A percentile compares a stretch with the other conserved stretches of the same genome.
phyloP scores from a whole-genome alignment of 2,797 vertebrate genomes.

The Enteromius viviparus region DNA sequence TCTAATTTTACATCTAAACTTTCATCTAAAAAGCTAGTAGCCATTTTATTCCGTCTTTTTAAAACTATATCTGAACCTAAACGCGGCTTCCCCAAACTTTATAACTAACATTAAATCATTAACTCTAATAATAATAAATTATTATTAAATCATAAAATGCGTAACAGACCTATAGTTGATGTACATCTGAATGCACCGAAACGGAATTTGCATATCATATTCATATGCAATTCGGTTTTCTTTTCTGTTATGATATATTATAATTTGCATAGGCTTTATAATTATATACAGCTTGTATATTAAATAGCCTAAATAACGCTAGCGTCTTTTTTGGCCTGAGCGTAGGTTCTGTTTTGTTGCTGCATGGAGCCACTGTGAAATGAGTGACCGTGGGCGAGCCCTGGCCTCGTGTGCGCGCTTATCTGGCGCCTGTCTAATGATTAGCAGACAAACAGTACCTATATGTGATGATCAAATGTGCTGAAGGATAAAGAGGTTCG shows the following conservation, averaged over 20 bases:
- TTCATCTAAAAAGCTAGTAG: neutral
- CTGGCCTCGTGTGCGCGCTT: constrained; percentile 65
- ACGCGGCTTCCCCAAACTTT: neutral
- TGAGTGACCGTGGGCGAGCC: constrained; percentile 33
- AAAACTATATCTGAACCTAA: neutral
- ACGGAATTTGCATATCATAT: neutral
- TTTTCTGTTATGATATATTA: neutral
- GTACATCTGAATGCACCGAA: neutral
- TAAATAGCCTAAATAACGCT: neutral
- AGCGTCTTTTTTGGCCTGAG: neutral
- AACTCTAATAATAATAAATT: neutral
- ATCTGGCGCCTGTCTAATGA: constrained; percentile 70
- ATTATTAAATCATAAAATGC: neutral
- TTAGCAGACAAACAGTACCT: constrained; percentile 57
- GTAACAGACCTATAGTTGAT: neutral
- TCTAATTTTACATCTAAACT: neutral
- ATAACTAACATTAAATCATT: neutral
- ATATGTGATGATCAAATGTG: constrained; percentile 57
- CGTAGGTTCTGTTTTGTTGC: neutral
- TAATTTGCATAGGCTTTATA: neutral
- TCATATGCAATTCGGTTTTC: neutral
- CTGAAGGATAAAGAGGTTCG: constrained; percentile 66
- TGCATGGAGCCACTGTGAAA: constrained; percentile 39
- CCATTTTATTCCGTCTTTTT: neutral
- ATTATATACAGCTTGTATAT: neutral